Percentiles rank a stretch among this genome's conserved stretches.
Conservation (phyloP, 1,140 invertebrate species). For the Homalodisca vitripennis region DNA sequence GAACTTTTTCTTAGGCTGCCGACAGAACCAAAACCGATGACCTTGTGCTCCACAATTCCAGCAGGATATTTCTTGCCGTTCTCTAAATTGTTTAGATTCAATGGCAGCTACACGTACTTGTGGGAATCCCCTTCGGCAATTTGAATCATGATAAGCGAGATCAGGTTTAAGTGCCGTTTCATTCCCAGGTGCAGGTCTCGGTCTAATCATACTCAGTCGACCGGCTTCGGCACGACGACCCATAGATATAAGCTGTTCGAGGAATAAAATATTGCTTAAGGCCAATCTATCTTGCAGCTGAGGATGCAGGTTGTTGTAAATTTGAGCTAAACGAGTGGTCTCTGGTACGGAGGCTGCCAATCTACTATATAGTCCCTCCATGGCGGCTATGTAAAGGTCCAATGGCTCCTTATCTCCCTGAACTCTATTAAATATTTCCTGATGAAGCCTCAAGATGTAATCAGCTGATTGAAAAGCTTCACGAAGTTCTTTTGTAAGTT, state of each 20-base stretch:
- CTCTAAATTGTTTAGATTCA: neutral
- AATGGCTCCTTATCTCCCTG: constrained; percentile 14
- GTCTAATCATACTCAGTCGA: no score
- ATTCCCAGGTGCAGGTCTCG: neutral
- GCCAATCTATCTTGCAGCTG: neutral
- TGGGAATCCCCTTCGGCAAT: neutral
- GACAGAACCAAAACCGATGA: neutral
- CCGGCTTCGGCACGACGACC: neutral
- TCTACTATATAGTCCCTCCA: neutral
- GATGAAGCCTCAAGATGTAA: neutral
- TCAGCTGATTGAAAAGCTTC: constrained; percentile 16
- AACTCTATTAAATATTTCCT: constrained; percentile 7
- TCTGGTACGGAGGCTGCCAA: neutral
- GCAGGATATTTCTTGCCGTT: neutral
- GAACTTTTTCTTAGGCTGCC: neutral
- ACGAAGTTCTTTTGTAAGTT: neutral
- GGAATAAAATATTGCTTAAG: no score
- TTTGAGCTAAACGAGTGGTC: neutral
- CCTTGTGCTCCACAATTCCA: constrained; percentile 1
- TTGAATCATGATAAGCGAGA: constrained; percentile 3
- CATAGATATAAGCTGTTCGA: neutral
- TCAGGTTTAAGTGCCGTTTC: neutral
- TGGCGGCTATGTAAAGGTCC: neutral
- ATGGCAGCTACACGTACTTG: neutral
- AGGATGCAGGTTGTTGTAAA: constrained; percentile 10